These are phyloP conservation scores for Limnephilus lunatus DNA, from an alignment of 2,888 invertebrate genomes.

Conservation along the genomic window DNA sequence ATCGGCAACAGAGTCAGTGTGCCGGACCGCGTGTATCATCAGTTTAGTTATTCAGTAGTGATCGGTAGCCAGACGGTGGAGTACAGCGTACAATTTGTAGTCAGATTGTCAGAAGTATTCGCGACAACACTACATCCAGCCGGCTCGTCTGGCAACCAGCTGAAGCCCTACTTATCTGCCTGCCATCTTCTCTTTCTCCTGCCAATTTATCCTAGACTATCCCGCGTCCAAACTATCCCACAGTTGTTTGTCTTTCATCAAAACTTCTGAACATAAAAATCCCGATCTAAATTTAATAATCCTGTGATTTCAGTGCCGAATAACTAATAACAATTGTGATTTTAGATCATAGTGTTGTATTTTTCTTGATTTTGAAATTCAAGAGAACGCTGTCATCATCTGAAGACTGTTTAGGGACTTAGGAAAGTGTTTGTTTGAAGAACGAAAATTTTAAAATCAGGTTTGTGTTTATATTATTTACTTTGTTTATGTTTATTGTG, in stretches of 20 bases:
- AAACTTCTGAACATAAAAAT: background rate
- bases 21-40: background rate
- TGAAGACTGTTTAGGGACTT: background rate
- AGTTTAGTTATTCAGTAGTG: background rate
- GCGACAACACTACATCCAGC: background rate
- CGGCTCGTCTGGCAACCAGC: background rate
- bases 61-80: background rate
- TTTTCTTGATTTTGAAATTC: background rate
- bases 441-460: background rate
- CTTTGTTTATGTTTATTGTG: background rate
- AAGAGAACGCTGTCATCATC: background rate
- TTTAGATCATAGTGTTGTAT: background rate
- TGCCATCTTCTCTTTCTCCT: background rate
- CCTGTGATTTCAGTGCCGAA: background rate
- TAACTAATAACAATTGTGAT: background rate
- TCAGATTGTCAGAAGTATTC: background rate
- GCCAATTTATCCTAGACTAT: background rate
- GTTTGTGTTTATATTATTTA: background rate
- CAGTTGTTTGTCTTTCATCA: background rate
- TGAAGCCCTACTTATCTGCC: conserved; percentile 3
- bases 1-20: background rate
- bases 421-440: background rate
- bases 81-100: background rate
- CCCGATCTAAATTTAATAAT: background rate
- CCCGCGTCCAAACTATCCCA: background rate